phyloP scores from a whole-genome alignment of 2,797 vertebrate species.

The Odontamblyopus lacepedii region DNA sequence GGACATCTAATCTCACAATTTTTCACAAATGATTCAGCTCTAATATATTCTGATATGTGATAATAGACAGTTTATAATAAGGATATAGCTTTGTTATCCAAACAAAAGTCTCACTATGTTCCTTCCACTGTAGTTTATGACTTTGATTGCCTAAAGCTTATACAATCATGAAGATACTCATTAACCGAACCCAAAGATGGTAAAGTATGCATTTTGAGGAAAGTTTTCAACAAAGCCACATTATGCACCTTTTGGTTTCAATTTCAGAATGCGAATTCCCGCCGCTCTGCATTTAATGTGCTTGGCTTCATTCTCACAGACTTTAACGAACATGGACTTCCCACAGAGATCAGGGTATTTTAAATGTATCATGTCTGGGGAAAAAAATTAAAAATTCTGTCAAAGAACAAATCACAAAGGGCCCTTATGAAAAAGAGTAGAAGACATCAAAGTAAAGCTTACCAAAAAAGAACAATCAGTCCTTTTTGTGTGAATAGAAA shows the following conservation, averaged over 20 bases:
- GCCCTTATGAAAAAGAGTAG: not conserved
- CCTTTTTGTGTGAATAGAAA: too few species aligned
- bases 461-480: too few species aligned
- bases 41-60: too few species aligned
- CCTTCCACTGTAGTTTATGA: not conserved
- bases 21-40: too few species aligned
- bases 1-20: too few species aligned
- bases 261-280: not conserved
- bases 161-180: not conserved
- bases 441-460: not conserved
- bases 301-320: conserved; percentile 1
- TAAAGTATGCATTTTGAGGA: not conserved
- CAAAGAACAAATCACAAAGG: not conserved
- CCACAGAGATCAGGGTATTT: not conserved
- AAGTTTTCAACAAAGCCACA: not conserved
- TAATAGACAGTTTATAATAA: not conserved
- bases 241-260: not conserved
- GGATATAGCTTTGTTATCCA: not conserved
- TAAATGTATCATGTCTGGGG: not conserved
- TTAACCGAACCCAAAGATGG: not conserved
- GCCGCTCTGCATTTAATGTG: not conserved
- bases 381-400: not conserved
- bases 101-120: not conserved
- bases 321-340: not conserved
- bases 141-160: not conserved